Evolutionary conservation across 2,113 vertebrate genomes (phyloP).

Genomic region (Pseudorhombus dupliciocellatus): DNA sequence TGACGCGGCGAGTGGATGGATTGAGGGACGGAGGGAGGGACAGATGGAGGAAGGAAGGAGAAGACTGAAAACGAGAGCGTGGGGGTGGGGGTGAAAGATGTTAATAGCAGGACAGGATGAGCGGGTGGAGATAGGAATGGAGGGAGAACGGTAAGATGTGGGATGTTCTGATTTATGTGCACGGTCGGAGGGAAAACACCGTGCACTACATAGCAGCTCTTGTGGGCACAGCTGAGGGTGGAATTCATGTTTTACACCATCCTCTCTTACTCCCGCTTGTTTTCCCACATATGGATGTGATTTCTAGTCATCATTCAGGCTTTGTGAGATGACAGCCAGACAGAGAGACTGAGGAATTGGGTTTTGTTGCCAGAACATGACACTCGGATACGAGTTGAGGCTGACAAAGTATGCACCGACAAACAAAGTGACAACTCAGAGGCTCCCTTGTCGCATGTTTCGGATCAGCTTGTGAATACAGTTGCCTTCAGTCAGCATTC

Average conservation of each 20-base stretch:
- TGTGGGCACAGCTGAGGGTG: slow-evolving; percentile 43
- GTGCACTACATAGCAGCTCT: neutral
- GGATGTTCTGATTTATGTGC: slow-evolving; percentile 7
- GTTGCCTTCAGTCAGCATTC: slow-evolving; percentile 27
- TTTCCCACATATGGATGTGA: slow-evolving; percentile 73
- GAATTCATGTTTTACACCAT: slow-evolving; percentile 64
- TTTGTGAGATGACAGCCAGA: slow-evolving; percentile 69
- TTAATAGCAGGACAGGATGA: slow-evolving; percentile 20
- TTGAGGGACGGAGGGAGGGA: slow-evolving; percentile 29
- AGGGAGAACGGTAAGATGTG: slow-evolving; percentile 21
- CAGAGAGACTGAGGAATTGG: slow-evolving; percentile 35
- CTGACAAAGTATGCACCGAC: slow-evolving; percentile 39
- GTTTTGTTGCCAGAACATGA: slow-evolving; percentile 70
- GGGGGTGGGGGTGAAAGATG: neutral
- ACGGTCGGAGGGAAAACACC: neutral
- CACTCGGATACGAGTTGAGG: slow-evolving; percentile 62
- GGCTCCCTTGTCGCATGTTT: slow-evolving; percentile 12
- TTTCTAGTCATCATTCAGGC: slow-evolving; percentile 65
- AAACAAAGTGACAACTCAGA: slow-evolving; percentile 34
- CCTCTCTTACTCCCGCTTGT: slow-evolving; percentile 42
- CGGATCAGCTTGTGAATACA: slow-evolving; percentile 2
- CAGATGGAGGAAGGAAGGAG: slow-evolving; percentile 11
- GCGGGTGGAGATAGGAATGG: slow-evolving; percentile 16
- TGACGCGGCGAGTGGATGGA: slow-evolving; percentile 44
- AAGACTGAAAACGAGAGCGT: neutral